phyloP scores from a whole-genome alignment of 2,888 invertebrate species.

The Eretmocerus hayati region DNA sequence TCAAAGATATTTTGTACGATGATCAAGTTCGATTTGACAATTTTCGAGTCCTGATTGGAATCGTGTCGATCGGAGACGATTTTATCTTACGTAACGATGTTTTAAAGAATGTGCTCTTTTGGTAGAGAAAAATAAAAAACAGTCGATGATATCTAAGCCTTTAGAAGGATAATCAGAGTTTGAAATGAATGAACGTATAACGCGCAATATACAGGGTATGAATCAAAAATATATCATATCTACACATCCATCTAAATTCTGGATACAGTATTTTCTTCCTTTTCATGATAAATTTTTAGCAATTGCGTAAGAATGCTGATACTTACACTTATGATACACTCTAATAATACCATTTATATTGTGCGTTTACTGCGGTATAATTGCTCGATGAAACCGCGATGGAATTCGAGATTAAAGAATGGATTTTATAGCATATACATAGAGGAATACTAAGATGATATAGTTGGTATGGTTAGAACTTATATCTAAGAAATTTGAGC shows the following conservation, averaged over 20 bases:
- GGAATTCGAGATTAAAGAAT: slow-evolving; percentile 9
- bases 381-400: slow-evolving; percentile 13
- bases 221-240: slow-evolving; percentile 5
- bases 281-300: neutral
- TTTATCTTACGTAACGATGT: no score
- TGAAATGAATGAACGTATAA: no score
- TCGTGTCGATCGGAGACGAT: no score
- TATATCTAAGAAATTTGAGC: no score
- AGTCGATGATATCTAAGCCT: no score
- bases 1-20: slow-evolving; percentile 27
- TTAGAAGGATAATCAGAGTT: slow-evolving; percentile 17
- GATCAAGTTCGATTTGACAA: slow-evolving; percentile 30
- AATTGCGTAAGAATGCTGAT: neutral
- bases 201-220: slow-evolving; percentile 26
- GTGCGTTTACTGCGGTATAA: slow-evolving; percentile 24
- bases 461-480: slow-evolving; percentile 9
- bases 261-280: neutral
- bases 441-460: slow-evolving; percentile 5
- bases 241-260: slow-evolving; percentile 3
- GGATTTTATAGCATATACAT: slow-evolving; percentile 20
- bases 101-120: slow-evolving; percentile 12
- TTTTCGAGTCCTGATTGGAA: slow-evolving; percentile 18
- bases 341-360: slow-evolving; percentile 26
- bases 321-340: neutral
- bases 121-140: neutral